A percentile compares a stretch with the other conserved stretches of the same genome.
These are phyloP conservation scores for Danaus chrysippus DNA, from an alignment of 2,888 invertebrate species.

Conservation along the genomic window DNA sequence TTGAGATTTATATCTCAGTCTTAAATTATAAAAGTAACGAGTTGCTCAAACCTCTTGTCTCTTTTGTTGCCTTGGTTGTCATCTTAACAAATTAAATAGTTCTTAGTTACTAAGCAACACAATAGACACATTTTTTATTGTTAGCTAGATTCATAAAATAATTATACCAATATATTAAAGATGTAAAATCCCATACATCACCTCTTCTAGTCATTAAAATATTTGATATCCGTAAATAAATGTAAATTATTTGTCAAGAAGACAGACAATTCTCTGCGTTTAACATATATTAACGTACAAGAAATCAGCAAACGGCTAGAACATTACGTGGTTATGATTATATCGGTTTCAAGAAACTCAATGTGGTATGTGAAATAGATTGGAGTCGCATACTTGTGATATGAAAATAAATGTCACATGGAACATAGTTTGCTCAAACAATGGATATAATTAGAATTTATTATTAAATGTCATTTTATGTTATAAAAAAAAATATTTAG, in stretches of 20 bases:
- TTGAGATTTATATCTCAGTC: constrained; percentile 26
- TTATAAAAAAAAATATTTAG: background rate
- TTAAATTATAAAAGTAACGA: constrained; percentile 25
- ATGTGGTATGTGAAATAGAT: background rate
- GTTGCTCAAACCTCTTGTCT: constrained; percentile 16
- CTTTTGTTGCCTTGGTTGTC: background rate
- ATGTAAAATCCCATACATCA: background rate
- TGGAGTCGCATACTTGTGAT: background rate
- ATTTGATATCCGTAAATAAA: constrained; percentile 1
- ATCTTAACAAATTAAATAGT: background rate
- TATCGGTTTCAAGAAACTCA: constrained; percentile 19
- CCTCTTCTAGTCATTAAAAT: constrained; percentile 1
- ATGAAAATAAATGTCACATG: background rate
- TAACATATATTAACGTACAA: constrained; percentile 11
- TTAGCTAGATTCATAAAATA: too few relatives aligned
- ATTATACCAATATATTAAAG: background rate
- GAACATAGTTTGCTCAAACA: background rate
- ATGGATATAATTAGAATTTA: background rate
- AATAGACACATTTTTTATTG: too few relatives aligned
- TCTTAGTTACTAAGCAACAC: too few relatives aligned
- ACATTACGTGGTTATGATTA: constrained; percentile 27
- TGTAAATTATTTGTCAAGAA: background rate
- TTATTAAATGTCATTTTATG: background rate
- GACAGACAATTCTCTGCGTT: background rate
- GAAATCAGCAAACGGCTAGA: constrained; percentile 28